Evolutionary conservation across 2,113 vertebrate genomes (phyloP).

Genomic region (Peromyscus californicus): DNA sequence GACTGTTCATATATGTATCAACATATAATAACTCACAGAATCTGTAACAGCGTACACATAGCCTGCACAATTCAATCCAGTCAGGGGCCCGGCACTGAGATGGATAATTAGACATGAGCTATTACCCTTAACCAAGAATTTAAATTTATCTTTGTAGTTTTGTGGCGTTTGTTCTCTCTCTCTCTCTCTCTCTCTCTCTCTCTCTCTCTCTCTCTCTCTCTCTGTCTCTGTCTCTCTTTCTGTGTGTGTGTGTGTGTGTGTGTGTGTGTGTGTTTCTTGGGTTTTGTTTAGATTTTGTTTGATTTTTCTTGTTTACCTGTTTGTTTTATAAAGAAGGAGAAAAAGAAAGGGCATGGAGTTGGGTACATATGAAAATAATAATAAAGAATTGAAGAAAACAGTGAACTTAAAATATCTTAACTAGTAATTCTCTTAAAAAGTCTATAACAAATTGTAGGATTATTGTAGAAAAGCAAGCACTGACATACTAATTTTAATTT

Average conservation of each 20-base stretch:
- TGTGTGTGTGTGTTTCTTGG: not conserved
- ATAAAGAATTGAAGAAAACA: not conserved
- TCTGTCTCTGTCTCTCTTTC: too few relatives aligned
- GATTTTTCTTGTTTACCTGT: not conserved
- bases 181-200: too few relatives aligned
- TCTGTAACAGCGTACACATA: not conserved
- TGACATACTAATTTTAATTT: not conserved
- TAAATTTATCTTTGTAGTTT: too few relatives aligned
- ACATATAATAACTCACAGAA: not conserved
- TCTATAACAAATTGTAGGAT: not conserved
- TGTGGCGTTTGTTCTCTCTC: not conserved
- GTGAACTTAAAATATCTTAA: not conserved
- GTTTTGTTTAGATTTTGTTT: not conserved
- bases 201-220: too few relatives aligned
- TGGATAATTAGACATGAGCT: too few relatives aligned
- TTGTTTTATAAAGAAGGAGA: not conserved
- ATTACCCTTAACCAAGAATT: too few relatives aligned
- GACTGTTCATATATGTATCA: not conserved
- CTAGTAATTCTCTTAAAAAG: not conserved
- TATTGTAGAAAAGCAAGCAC: not conserved
- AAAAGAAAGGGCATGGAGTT: not conserved
- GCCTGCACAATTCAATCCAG: too few relatives aligned
- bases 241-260: not conserved
- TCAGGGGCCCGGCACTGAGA: too few relatives aligned
- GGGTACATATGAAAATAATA: too few relatives aligned